A percentile compares a stretch with the other conserved stretches of the same genome.
These are phyloP conservation scores for Lates japonicus DNA, from an alignment of 2,797 vertebrate genomes.

Conservation along the genomic window DNA sequence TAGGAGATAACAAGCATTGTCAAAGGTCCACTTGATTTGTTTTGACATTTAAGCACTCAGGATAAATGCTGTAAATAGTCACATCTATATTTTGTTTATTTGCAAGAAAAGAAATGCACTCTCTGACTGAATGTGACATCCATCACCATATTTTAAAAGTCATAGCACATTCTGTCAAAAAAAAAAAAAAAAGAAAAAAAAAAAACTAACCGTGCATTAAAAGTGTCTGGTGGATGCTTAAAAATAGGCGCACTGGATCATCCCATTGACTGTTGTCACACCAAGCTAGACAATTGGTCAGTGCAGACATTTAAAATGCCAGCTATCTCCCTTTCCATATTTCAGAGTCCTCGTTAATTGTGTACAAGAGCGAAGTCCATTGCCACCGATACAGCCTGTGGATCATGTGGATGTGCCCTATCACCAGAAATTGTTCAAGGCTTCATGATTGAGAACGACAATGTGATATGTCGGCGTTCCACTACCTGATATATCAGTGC, in stretches of 20 bases:
- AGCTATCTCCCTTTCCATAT: conserved; percentile 66
- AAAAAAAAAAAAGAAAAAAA: conserved; percentile 46
- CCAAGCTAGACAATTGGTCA: conserved; percentile 45
- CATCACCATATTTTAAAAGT: conserved; percentile 77
- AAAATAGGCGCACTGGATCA: conserved; percentile 72
- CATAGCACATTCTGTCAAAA: conserved; percentile 52
- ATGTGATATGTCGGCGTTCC: conserved; percentile 78
- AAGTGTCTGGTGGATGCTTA: conserved; percentile 56
- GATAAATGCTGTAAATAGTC: conserved; percentile 65
- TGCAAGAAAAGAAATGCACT: conserved; percentile 53
- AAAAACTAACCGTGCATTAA: conserved; percentile 60
- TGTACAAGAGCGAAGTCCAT: conserved; percentile 67
- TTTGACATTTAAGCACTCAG: conserved; percentile 39
- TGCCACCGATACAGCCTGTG: conserved; percentile 55
- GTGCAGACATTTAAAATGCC: conserved; percentile 72
- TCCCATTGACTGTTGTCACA: conserved; percentile 64
- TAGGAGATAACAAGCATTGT: conserved; percentile 74
- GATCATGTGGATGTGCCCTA: conserved; percentile 63
- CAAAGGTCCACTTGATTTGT: conserved; percentile 78
- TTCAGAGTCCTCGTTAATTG: conserved; percentile 53
- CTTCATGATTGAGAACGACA: conserved; percentile 60
- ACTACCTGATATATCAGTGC: conserved; percentile 69
- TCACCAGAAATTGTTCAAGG: conserved; percentile 72
- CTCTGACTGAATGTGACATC: conserved; percentile 67
- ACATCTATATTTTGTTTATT: conserved; percentile 73